A percentile compares a stretch with the other conserved stretches of the same genome.
These are phyloP conservation scores for Sebastes miniatus DNA, from an alignment of 2,797 vertebrate genomes.

Conservation along the genomic window DNA sequence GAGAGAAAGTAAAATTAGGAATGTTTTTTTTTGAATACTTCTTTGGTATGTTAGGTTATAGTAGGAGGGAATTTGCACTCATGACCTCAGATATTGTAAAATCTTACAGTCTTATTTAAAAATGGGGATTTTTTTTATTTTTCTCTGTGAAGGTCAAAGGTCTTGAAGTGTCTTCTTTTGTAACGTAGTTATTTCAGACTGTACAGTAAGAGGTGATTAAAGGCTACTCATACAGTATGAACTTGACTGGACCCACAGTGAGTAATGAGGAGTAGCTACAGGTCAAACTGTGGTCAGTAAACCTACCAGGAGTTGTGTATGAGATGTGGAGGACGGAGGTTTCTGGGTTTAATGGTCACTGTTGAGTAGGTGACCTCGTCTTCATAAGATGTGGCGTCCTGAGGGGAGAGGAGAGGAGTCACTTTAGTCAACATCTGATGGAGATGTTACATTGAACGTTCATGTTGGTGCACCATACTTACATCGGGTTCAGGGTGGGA, in stretches of 20 bases:
- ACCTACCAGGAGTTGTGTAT: slow-evolving; percentile 30
- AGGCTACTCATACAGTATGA: background rate
- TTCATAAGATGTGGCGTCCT: slow-evolving; percentile 11
- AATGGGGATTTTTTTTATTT: background rate
- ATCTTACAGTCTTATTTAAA: background rate
- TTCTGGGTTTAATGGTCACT: slow-evolving; percentile 46
- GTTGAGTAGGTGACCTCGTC: slow-evolving; percentile 52
- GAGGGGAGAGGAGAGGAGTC: background rate
- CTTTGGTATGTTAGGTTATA: background rate
- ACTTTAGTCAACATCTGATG: background rate
- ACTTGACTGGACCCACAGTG: background rate
- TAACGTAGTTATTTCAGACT: too few relatives aligned
- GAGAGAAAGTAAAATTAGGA: background rate
- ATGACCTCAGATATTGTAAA: background rate
- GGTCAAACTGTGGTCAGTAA: background rate
- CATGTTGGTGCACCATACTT: background rate
- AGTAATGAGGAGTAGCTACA: background rate
- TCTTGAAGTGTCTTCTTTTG: background rate
- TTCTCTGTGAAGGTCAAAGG: background rate
- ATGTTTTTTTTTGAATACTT: background rate
- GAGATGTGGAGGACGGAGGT: background rate
- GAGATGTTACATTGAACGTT: background rate
- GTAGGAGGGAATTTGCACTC: background rate
- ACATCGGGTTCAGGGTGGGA: background rate
- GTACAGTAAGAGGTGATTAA: background rate